Conservation (phyloP, 2,888 invertebrate genomes). For the Lacanobia wlatinum region DNA sequence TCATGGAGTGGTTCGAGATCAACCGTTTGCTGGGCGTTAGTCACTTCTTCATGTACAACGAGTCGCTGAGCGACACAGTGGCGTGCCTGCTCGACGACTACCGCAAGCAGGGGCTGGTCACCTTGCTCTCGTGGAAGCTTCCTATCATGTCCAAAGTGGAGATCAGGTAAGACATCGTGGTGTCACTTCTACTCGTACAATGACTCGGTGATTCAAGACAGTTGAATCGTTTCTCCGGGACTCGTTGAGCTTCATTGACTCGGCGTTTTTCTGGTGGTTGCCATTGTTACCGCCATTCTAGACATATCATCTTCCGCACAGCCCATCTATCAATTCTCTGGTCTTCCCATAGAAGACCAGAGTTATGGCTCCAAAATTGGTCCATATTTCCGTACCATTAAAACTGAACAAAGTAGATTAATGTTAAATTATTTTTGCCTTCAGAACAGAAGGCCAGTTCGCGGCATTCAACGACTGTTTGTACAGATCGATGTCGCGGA, state of each 20-base stretch:
- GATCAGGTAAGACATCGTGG: constrained; percentile 88
- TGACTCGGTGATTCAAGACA: too few relatives aligned
- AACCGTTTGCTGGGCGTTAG: constrained; percentile 95
- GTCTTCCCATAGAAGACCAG: too few relatives aligned
- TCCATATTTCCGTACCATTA: too few relatives aligned
- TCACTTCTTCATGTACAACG: constrained; percentile 98
- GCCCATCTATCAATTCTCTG: too few relatives aligned
- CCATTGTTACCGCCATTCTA: too few relatives aligned
- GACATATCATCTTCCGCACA: too few relatives aligned
- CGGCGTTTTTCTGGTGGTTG: too few relatives aligned
- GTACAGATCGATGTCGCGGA: constrained; percentile 96
- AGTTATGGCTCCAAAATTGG: not conserved
- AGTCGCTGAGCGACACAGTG: constrained; percentile 95
- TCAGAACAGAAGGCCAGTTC: constrained; percentile 96
- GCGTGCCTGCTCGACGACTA: constrained; percentile 94
- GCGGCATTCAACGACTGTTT: constrained; percentile 98
- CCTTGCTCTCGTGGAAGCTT: constrained; percentile 95
- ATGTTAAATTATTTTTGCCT: constrained; percentile 53
- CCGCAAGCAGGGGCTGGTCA: constrained; percentile 92
- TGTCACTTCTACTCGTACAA: constrained; percentile 92
- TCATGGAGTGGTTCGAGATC: constrained; percentile 97
- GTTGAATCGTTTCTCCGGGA: too few relatives aligned
- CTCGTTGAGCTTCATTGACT: too few relatives aligned
- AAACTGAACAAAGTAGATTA: too few relatives aligned
- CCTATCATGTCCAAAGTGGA: constrained; percentile 97